phyloP scores from a whole-genome alignment of 2,113 vertebrate species.

The Pterocles burchelli region DNA sequence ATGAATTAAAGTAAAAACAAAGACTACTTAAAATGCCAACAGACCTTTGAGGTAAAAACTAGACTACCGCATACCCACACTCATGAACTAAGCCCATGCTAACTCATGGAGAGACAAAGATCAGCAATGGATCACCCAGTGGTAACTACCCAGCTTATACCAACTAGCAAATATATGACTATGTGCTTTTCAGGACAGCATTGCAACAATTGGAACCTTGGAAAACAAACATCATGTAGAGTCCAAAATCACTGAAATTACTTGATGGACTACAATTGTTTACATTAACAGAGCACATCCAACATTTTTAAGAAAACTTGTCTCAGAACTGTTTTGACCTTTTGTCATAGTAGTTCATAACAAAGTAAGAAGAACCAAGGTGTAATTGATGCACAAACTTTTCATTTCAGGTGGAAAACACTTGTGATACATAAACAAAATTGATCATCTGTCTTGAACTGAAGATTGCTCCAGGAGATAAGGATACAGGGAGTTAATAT shows the following conservation, averaged over 20 bases:
- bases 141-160: not conserved
- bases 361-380: not conserved
- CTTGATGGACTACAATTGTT: not conserved
- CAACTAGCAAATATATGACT: not conserved
- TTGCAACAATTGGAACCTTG: not conserved
- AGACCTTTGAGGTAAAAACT: not conserved
- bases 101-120: fast-evolving
- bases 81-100: not conserved
- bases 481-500: not conserved
- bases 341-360: not conserved
- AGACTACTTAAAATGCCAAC: not conserved
- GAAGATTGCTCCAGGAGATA: not conserved
- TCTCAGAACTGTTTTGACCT: not conserved
- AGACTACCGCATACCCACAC: not conserved
- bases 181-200: not conserved
- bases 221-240: not conserved
- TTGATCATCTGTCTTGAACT: not conserved
- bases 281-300: not conserved
- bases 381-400: not conserved
- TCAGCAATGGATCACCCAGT: not conserved
- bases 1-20: not conserved
- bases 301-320: not conserved
- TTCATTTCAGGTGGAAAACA: not conserved
- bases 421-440: not conserved
- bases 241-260: not conserved